Percentiles rank a stretch among this genome's conserved stretches.
phyloP scores from a whole-genome alignment of 2,113 vertebrate genomes.

The Cercocebus atys region DNA sequence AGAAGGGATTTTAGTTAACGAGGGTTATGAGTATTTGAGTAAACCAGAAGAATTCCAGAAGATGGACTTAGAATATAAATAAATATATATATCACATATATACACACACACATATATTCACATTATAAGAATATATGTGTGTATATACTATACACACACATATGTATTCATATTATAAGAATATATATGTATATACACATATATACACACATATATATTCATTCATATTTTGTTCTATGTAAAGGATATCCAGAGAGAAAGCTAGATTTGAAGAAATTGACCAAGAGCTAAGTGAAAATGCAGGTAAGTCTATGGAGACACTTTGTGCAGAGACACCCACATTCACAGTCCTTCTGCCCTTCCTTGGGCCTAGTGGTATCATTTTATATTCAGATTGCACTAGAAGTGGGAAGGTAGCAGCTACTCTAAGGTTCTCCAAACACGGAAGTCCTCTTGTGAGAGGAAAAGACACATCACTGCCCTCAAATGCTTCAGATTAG shows the following conservation, averaged over 20 bases:
- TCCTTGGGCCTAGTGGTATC: not conserved
- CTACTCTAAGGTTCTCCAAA: not conserved
- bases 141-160: too few relatives aligned
- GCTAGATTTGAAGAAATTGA: not conserved
- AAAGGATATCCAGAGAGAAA: not conserved
- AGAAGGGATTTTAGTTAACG: not conserved
- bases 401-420: not conserved
- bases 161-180: too few relatives aligned
- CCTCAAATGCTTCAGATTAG: not conserved
- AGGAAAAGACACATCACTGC: not conserved
- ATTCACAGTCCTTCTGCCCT: not conserved
- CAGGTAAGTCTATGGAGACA: not conserved
- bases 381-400: not conserved
- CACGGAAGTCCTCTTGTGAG: not conserved
- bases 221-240: not conserved
- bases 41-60: not conserved
- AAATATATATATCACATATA: too few relatives aligned
- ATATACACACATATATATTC: too few relatives aligned
- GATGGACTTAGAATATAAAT: not conserved
- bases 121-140: too few relatives aligned
- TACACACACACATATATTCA: too few relatives aligned
- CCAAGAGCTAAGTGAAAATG: not conserved
- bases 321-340: not conserved
- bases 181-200: too few relatives aligned
- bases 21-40: not conserved